These are phyloP conservation scores for Paedocypris sp. DNA, from an alignment of 2,113 vertebrate genomes.

Conservation along the genomic window DNA sequence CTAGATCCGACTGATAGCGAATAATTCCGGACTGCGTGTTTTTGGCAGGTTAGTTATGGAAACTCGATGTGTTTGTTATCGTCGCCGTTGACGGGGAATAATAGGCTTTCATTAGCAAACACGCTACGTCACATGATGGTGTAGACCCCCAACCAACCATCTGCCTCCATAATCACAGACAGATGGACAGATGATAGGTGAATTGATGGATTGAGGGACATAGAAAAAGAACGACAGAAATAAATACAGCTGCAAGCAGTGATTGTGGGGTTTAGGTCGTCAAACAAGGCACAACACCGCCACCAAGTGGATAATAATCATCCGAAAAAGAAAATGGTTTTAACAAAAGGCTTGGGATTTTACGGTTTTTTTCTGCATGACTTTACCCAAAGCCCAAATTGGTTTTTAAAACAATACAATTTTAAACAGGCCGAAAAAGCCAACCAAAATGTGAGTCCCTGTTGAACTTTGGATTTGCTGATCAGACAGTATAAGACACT, in stretches of 20 bases:
- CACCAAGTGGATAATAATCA: no score
- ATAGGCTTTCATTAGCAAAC: slow-evolving; percentile 13
- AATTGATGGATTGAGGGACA: background rate
- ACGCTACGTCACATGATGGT: background rate
- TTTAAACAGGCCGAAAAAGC: no score
- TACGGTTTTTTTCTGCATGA: no score
- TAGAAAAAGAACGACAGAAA: background rate
- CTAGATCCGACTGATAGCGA: slow-evolving; percentile 12
- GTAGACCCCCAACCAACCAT: background rate
- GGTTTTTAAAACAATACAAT: no score
- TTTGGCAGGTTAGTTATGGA: background rate
- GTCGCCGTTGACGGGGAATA: background rate
- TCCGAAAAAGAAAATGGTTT: no score
- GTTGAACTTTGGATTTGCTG: no score
- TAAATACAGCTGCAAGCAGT: background rate
- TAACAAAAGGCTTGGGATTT: no score
- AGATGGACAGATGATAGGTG: background rate
- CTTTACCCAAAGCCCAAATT: no score
- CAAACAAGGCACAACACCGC: slow-evolving; percentile 9
- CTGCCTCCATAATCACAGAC: background rate
- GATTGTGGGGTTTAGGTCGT: slow-evolving; percentile 8
- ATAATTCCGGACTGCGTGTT: slow-evolving; percentile 26
- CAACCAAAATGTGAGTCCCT: no score
- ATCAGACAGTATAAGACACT: slow-evolving; percentile 20
- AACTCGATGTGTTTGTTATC: background rate